phyloP scores from a whole-genome alignment of 2,888 invertebrate genomes.

The Dolichopus griseipennis region DNA sequence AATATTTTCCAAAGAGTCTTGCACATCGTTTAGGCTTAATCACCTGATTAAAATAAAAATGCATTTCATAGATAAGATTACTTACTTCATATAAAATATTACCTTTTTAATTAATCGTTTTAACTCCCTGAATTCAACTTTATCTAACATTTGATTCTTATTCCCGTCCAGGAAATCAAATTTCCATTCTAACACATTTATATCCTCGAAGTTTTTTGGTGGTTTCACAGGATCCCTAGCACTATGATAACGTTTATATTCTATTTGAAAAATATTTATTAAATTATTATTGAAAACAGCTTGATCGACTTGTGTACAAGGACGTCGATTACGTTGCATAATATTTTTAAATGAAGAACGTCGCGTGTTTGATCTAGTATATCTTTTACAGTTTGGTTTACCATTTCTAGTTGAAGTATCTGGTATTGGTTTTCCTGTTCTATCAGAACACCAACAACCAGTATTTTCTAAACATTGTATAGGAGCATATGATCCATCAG shows the following conservation, averaged over 20 bases:
- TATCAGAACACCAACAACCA: constrained; percentile 86
- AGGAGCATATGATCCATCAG: constrained; percentile 74
- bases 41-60: constrained; percentile 44
- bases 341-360: constrained; percentile 50
- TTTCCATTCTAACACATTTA: constrained; percentile 76
- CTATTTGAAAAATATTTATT: constrained; percentile 74
- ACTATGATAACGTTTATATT: constrained; percentile 51
- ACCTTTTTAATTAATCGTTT: constrained; percentile 74
- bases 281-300: constrained; percentile 74
- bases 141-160: constrained; percentile 65
- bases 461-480: constrained; percentile 76
- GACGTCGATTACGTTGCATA: constrained; percentile 36
- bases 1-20: constrained; percentile 75
- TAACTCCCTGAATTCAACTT: constrained; percentile 72
- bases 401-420: constrained; percentile 66
- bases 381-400: constrained; percentile 57
- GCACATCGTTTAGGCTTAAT: constrained; percentile 86
- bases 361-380: constrained; percentile 51
- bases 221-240: constrained; percentile 23
- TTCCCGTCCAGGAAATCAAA: constrained; percentile 76
- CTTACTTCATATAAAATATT: constrained; percentile 17
- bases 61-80: constrained; percentile 12
- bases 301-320: constrained; percentile 67
- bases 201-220: constrained; percentile 36
- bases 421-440: constrained; percentile 70